A percentile compares a stretch with the other conserved stretches of the same genome.
These are phyloP conservation scores for Thripadectes ignobilis DNA, from an alignment of 2,797 vertebrate genomes.

Conservation along the genomic window DNA sequence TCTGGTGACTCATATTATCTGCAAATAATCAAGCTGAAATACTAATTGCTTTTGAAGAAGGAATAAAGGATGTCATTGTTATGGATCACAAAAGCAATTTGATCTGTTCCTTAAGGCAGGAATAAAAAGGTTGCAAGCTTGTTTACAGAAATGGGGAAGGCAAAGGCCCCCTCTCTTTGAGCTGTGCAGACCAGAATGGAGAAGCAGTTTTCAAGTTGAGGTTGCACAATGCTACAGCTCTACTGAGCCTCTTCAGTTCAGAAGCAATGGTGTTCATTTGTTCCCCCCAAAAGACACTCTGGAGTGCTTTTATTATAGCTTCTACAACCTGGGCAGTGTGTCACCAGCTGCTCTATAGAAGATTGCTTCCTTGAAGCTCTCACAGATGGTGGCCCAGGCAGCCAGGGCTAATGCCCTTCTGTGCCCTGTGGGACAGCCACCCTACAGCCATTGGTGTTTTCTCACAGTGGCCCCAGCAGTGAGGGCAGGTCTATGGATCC, in stretches of 20 bases:
- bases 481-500: background rate
- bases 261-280: background rate
- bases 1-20: background rate
- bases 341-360: background rate
- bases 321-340: background rate
- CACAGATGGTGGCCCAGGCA: background rate
- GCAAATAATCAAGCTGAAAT: conserved; percentile 5
- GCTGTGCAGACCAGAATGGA: background rate
- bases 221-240: background rate
- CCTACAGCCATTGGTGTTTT: fast-evolving
- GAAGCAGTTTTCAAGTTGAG: background rate
- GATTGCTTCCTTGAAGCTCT: background rate
- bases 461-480: background rate
- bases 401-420: background rate
- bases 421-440: fast-evolving
- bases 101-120: background rate
- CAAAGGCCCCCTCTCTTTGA: background rate
- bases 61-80: background rate
- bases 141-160: background rate
- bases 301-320: background rate
- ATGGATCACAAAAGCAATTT: background rate
- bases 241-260: background rate
- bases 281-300: background rate
- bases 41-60: background rate
- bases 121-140: background rate